These are phyloP conservation scores for Gari tellinella DNA, from an alignment of 2,888 invertebrate genomes.

Conservation along the genomic window DNA sequence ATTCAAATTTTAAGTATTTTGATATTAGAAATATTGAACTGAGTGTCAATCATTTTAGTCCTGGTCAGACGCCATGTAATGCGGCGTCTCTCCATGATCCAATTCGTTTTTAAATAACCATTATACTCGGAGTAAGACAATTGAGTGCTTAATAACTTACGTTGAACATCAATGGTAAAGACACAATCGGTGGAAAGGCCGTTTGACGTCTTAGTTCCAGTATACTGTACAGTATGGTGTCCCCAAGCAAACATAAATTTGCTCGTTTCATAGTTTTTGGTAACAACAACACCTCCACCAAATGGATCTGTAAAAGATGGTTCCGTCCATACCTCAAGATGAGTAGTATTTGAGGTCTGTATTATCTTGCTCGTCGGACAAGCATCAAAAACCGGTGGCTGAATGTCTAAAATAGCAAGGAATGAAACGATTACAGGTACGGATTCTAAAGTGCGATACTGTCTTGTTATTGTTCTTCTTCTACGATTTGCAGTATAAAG, in stretches of 20 bases:
- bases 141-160: slow-evolving; percentile 43
- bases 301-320: slow-evolving; percentile 43
- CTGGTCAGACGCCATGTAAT: no score
- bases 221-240: slow-evolving; percentile 37
- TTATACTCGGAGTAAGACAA: no score
- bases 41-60: no score
- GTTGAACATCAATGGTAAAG: slow-evolving; percentile 33
- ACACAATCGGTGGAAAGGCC: slow-evolving; percentile 40
- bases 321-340: slow-evolving; percentile 24
- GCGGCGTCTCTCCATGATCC: no score
- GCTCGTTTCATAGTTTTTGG: slow-evolving; percentile 33
- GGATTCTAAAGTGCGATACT: no score
- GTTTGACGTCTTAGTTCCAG: slow-evolving; percentile 34
- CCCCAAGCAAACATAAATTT: slow-evolving; percentile 50
- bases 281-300: slow-evolving; percentile 13
- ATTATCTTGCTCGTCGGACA: slow-evolving; percentile 22
- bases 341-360: slow-evolving; percentile 24
- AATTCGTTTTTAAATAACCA: no score
- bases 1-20: no score
- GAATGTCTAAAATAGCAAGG: slow-evolving; percentile 29
- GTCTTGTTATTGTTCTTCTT: no score
- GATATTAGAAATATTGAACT: no score
- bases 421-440: no score
- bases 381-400: slow-evolving; percentile 33
- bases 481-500: no score